phyloP scores from a whole-genome alignment of 1,140 invertebrate genomes.

The Drosophila suzukii region DNA sequence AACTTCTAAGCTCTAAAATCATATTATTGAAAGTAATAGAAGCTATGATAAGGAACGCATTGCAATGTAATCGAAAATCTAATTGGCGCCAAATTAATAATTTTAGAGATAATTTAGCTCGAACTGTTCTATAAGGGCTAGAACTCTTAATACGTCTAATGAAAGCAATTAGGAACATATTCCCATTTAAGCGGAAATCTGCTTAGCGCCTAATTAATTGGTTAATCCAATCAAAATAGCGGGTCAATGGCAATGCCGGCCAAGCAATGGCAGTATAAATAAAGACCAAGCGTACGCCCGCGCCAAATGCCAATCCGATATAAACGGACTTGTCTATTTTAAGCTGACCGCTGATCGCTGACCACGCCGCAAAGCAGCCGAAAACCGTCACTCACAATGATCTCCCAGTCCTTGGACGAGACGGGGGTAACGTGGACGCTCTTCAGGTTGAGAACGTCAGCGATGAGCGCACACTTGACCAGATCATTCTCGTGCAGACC shows the following conservation, averaged over 20 bases:
- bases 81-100: too few species aligned
- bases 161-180: neutral
- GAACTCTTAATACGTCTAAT: too few species aligned
- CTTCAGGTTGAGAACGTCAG: slow-evolving; percentile 74
- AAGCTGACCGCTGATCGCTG: slow-evolving; percentile 24
- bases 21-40: neutral
- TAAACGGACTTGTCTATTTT: slow-evolving; percentile 63
- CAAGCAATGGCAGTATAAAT: slow-evolving; percentile 57
- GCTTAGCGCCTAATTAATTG: neutral
- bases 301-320: slow-evolving; percentile 76
- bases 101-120: too few species aligned
- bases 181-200: neutral
- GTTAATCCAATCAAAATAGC: slow-evolving; percentile 12
- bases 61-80: too few species aligned
- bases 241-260: slow-evolving; percentile 81
- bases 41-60: neutral
- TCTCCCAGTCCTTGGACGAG: slow-evolving; percentile 84
- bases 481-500: slow-evolving; percentile 81
- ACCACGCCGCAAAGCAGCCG: slow-evolving; percentile 28
- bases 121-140: too few species aligned
- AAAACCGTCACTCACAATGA: slow-evolving; percentile 76
- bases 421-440: slow-evolving; percentile 81
- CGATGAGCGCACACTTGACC: slow-evolving; percentile 81
- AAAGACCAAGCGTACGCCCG: slow-evolving; percentile 63
- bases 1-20: neutral